These are phyloP conservation scores for Callopanchax toddi DNA, from an alignment of 2,113 vertebrate species.

Conservation along the genomic window DNA sequence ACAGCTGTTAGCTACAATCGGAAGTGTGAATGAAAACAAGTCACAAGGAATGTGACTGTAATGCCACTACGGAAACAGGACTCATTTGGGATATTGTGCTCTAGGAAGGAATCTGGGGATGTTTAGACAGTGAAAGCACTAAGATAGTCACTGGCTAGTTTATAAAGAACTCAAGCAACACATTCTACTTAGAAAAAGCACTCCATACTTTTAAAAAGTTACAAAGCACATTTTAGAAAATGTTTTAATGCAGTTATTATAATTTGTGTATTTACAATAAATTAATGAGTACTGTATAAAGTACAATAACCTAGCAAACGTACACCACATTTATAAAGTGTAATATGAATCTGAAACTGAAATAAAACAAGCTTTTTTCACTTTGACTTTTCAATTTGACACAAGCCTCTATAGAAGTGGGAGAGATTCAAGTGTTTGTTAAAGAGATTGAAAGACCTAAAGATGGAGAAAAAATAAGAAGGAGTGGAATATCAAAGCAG, in stretches of 20 bases:
- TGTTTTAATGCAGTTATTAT: no score
- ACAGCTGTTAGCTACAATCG: slow-evolving; percentile 61
- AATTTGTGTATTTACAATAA: no score
- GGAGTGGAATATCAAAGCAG: neutral
- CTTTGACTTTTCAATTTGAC: slow-evolving; percentile 60
- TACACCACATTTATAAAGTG: no score
- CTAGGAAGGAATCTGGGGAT: slow-evolving; percentile 21
- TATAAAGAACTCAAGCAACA: neutral
- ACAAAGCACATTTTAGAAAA: no score
- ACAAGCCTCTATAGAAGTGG: slow-evolving; percentile 42
- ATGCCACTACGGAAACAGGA: slow-evolving; percentile 22
- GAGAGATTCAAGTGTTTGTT: slow-evolving; percentile 49
- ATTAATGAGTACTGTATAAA: no score
- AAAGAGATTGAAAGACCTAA: neutral
- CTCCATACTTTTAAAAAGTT: no score
- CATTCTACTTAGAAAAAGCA: no score
- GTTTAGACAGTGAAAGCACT: neutral
- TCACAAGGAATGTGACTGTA: slow-evolving; percentile 42
- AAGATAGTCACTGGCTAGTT: neutral
- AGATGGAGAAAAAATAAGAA: no score
- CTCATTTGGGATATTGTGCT: slow-evolving; percentile 27
- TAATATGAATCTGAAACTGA: no score
- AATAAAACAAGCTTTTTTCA: slow-evolving; percentile 13
- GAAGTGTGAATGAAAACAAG: slow-evolving; percentile 24
- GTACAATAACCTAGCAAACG: no score